Percentiles rank a stretch among this genome's conserved stretches.
Conservation (phyloP, 2,888 invertebrate species). For the Cheilosia variabilis region DNA sequence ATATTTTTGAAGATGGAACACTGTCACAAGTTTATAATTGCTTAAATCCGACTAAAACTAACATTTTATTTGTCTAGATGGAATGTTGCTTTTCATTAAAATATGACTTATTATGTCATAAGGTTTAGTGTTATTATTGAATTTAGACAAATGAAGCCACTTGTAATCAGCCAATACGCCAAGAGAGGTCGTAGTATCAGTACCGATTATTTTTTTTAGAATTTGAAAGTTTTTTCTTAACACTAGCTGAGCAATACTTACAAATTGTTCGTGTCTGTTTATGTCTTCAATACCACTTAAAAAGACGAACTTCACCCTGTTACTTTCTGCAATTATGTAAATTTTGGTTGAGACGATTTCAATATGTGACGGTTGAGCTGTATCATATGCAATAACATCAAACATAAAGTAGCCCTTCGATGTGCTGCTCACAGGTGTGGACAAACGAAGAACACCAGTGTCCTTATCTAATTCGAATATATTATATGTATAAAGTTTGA, state of each 20-base stretch:
- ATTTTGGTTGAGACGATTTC: constrained; percentile 85
- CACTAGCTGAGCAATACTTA: constrained; percentile 81
- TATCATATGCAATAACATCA: constrained; percentile 85
- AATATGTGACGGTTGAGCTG: constrained; percentile 82
- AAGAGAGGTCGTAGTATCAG: neutral
- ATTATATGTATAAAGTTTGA: constrained; percentile 82
- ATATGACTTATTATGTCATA: neutral
- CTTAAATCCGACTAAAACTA: no score
- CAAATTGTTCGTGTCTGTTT: constrained; percentile 82
- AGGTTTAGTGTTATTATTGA: neutral
- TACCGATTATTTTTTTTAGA: no score
- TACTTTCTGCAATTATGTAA: constrained; percentile 85
- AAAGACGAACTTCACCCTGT: constrained; percentile 84
- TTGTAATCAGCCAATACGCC: no score
- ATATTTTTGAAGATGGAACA: neutral
- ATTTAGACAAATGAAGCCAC: neutral
- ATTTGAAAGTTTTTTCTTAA: no score
- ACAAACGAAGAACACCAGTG: constrained; percentile 83
- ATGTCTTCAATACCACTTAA: constrained; percentile 71
- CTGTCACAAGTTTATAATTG: neutral
- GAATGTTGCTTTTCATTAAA: neutral
- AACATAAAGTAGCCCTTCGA: constrained; percentile 86
- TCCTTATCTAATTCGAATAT: constrained; percentile 83
- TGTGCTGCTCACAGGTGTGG: constrained; percentile 60
- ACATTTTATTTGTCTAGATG: neutral